Evolutionary conservation across 2,797 vertebrate species (phyloP).

Genomic region (Oophaga sylvatica): DNA sequence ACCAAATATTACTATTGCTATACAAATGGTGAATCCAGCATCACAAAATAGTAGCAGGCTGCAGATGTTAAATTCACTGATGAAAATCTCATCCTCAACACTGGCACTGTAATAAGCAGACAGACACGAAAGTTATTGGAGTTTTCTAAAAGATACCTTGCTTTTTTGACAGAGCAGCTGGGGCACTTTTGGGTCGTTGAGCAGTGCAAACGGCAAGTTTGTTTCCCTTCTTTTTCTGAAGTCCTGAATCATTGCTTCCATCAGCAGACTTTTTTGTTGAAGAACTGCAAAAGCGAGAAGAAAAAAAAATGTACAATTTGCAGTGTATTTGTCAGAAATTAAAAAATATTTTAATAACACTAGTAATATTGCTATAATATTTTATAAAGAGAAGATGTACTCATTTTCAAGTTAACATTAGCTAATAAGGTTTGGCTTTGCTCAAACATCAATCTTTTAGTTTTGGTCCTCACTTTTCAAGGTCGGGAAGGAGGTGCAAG

Average conservation of each 20-base stretch:
- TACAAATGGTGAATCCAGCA: too few species aligned
- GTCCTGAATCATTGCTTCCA: conserved; percentile 73
- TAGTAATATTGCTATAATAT: neutral
- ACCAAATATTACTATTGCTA: too few species aligned
- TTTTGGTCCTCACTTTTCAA: neutral
- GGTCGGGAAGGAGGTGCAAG: neutral
- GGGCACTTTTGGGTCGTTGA: conserved; percentile 76
- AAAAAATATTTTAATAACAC: neutral
- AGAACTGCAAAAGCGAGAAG: conserved; percentile 59
- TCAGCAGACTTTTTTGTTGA: conserved; percentile 77
- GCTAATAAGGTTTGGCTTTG: neutral
- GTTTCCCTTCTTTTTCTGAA: conserved; percentile 75
- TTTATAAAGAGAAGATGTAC: neutral
- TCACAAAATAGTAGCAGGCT: too few species aligned
- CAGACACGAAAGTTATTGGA: too few species aligned
- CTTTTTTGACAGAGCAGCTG: conserved; percentile 72
- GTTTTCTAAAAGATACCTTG: conserved; percentile 74
- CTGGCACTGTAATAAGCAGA: too few species aligned
- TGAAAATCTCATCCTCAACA: too few species aligned
- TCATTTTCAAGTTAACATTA: neutral
- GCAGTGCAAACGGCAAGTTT: conserved; percentile 67
- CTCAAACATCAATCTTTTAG: neutral
- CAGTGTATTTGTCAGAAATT: neutral
- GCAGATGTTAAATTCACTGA: too few species aligned
- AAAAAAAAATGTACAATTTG: neutral